Base-by-base conservation (phyloP, 2,113 vertebrate genomes). In the Azemiops feae region DNA sequence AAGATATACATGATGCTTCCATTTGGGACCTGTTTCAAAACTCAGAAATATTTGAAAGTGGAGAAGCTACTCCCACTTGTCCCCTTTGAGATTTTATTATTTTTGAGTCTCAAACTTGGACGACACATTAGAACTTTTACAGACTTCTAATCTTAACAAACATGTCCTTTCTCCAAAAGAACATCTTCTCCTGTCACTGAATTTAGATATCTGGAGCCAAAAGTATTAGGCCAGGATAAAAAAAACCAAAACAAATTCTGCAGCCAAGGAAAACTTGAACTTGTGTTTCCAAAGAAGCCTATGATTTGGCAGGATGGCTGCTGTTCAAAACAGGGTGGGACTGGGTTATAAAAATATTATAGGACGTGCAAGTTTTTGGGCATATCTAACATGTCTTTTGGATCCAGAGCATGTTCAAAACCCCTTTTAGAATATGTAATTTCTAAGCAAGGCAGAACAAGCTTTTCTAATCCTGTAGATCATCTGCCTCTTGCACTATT, bases 361-460 rank as follows among this genome's bases (percentile, higher is more conserved):
- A 43, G 22, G n/a, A 27, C 16, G 12, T 58, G 53, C 69, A 89
- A 58, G 69, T 43, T 52, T n/a, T 87, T 53, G 53, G 45, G 27
- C n/a, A 87, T 64, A 54, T 43, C 43, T 86, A 34, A 92, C 60
- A 27, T 57, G 57, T 16, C 64, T 45, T 50, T 57, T 85, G 53
- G 74, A 58, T 89, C 54, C 43, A 50, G 81, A 81, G 47, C 34
- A 45, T 45, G 34, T 47, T 87, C 34, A 54, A n/a, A 58, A 22
- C 6, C 23, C 87, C 57, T 52, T 22, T 60, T 90, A 45, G 54
- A 74, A 85, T 43, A 87, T 69, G 50, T 54, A 87, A 69, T 52
- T 89, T 50, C n/a, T 52, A 25, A 74, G 47, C 85, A 87, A 50
- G 85, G 85, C 89, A 74, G 34, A 87, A 93, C 91, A 94, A 92